Percentiles rank a stretch among this genome's conserved stretches.
These are phyloP conservation scores for Phyllostomus hastatus DNA, from an alignment of 2,113 vertebrate genomes.

Conservation along the genomic window DNA sequence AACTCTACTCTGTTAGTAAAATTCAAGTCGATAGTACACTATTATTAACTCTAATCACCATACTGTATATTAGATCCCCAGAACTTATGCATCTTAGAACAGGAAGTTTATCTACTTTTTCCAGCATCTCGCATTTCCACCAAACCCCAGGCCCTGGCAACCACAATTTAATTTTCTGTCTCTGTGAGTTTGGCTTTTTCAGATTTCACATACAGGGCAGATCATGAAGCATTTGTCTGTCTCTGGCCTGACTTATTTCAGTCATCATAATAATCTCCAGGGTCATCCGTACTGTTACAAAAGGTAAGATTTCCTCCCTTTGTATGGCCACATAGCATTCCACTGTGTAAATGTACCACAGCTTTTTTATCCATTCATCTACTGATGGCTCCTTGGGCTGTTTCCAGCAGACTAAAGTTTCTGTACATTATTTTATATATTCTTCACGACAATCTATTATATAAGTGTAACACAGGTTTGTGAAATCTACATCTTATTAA, in stretches of 20 bases:
- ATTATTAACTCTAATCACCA: not conserved
- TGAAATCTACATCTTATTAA: not conserved
- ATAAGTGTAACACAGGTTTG: not conserved
- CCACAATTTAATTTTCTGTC: not conserved
- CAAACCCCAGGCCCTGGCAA: not conserved
- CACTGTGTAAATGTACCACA: no score
- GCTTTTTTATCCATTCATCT: no score
- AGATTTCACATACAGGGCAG: no score
- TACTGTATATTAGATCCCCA: not conserved
- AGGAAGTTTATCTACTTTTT: not conserved
- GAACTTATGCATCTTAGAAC: not conserved
- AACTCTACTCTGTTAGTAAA: not conserved
- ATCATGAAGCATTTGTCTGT: no score
- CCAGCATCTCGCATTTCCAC: not conserved
- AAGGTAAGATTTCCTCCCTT: no score
- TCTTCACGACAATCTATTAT: not conserved
- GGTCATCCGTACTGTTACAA: no score
- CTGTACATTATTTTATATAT: not conserved
- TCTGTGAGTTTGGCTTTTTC: no score
- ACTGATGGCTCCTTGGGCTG: no score
- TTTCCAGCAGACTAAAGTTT: no score
- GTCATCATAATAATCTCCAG: no score
- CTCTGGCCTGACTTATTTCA: no score
- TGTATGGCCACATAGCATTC: no score
- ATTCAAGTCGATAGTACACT: not conserved